A percentile compares a stretch with the other conserved stretches of the same genome.
phyloP scores from a whole-genome alignment of 1,140 invertebrate species.

The Condylostylus longicornis region DNA sequence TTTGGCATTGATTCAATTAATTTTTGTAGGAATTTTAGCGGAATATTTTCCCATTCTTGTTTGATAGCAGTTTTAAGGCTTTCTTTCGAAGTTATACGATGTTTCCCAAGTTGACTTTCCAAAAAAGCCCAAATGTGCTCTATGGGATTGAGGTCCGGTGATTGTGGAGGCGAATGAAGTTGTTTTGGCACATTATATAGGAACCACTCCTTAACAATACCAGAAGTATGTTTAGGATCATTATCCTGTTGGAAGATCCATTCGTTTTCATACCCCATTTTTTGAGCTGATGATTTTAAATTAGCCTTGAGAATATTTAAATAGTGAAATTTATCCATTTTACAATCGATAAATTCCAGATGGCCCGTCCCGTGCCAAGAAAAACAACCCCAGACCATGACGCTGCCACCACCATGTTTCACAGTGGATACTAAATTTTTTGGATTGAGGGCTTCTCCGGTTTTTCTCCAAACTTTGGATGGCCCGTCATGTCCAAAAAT shows the following conservation, averaged over 20 bases:
- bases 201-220: slow-evolving; percentile 14
- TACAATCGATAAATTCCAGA: slow-evolving; percentile 14
- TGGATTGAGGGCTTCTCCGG: slow-evolving; percentile 9
- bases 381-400: slow-evolving; percentile 29
- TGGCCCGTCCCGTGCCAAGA: slow-evolving; percentile 12
- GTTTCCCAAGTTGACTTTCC: slow-evolving; percentile 7
- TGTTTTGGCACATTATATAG: slow-evolving; percentile 6
- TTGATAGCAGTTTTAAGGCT: slow-evolving; percentile 7
- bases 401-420: slow-evolving; percentile 23
- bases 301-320: slow-evolving; percentile 13
- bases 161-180: slow-evolving; percentile 18
- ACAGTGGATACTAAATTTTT: slow-evolving; percentile 18
- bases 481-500: slow-evolving; percentile 11
- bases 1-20: slow-evolving; percentile 7
- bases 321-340: slow-evolving; percentile 10
- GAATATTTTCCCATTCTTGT: slow-evolving; percentile 13
- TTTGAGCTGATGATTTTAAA: slow-evolving; percentile 8
- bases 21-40: slow-evolving; percentile 6
- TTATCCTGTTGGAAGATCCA: slow-evolving; percentile 8
- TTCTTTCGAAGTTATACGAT: neutral
- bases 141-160: slow-evolving; percentile 13
- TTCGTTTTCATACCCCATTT: slow-evolving; percentile 5
- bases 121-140: slow-evolving; percentile 13
- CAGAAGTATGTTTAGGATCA: slow-evolving; percentile 18
- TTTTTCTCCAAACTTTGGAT: slow-evolving; percentile 10